Evolutionary conservation across 1,140 invertebrate species (phyloP), one percentile per base, ranked within the genome.

Genomic region (Solenopsis fugax): DNA sequence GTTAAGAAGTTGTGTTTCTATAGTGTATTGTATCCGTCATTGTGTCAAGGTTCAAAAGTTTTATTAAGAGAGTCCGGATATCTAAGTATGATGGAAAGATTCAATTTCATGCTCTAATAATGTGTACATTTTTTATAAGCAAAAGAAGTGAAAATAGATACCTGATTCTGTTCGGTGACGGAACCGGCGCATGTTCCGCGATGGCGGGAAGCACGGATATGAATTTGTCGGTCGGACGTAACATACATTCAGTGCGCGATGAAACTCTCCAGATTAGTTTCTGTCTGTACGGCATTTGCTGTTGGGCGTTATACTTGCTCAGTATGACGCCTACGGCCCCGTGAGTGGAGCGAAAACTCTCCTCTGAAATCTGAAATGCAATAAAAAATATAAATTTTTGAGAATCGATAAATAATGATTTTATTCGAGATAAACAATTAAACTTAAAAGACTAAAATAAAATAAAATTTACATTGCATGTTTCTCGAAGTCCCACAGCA

Each of bases 201-300:
- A 98, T 98, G 88, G 96, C 97, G 67, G 97, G 97, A 90, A 98
- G 95, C 65, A 97, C 96, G 9, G 97, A 96, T 37, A 96, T 97
- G 75, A 97, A 96, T 88, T 96, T 97, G 92, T 97, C 97, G 73
- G 97, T 98, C 3, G 97, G 97, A 75, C 97, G 96, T 85, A 97
- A 95, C 87, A 97, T 96, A 91, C 97, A 95, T 71, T 97, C 96
- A 65, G 97, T 97, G 78, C 97, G 94, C 76, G 96, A 96, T 77
- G 96, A 97, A 50, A 97, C 94, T 91, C 96, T 95, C 97, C 97
- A 98, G 78, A 97, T 96, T 67, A 98, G 96, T 62, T 97, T 96
- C 94, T 98, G 97, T 37, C 97, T 96, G 89, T 97, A 96, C 21
- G 97, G 96, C 87, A 96, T 96, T 92, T 97, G 96, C 60, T 96